Conservation (phyloP, 2,113 vertebrate species). For the Varanus salvator region DNA sequence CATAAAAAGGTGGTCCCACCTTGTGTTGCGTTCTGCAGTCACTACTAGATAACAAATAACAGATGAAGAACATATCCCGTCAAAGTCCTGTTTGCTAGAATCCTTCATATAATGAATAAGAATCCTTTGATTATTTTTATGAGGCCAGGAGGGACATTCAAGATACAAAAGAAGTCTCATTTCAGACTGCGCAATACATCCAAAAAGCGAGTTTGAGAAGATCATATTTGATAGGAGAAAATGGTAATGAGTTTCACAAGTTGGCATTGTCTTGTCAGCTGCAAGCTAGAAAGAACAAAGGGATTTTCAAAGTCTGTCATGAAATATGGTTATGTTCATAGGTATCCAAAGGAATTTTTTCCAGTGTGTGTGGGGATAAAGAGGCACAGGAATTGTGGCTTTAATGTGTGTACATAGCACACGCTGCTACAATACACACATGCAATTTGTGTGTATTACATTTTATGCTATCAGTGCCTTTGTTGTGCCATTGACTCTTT, state of each 20-base stretch:
- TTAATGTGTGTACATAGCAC: no score
- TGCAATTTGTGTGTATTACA: no score
- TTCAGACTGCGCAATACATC: background rate
- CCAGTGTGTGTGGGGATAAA: no score
- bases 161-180: background rate
- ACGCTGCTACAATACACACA: no score
- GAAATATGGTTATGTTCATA: background rate
- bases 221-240: background rate
- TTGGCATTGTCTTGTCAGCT: constrained; percentile 1
- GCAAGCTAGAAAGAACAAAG: background rate
- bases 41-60: background rate
- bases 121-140: background rate
- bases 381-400: no score
- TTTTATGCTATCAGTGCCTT: no score
- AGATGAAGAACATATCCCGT: background rate
- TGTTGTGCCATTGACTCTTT: no score
- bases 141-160: background rate
- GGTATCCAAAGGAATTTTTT: no score
- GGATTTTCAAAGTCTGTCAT: background rate
- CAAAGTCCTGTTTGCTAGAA: background rate
- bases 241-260: background rate
- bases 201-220: background rate
- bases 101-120: background rate
- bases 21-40: background rate
- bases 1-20: background rate